A percentile compares a stretch with the other conserved stretches of the same genome.
These are phyloP conservation scores for Typhlichthys subterraneus DNA, from an alignment of 2,797 vertebrate species.

Conservation along the genomic window DNA sequence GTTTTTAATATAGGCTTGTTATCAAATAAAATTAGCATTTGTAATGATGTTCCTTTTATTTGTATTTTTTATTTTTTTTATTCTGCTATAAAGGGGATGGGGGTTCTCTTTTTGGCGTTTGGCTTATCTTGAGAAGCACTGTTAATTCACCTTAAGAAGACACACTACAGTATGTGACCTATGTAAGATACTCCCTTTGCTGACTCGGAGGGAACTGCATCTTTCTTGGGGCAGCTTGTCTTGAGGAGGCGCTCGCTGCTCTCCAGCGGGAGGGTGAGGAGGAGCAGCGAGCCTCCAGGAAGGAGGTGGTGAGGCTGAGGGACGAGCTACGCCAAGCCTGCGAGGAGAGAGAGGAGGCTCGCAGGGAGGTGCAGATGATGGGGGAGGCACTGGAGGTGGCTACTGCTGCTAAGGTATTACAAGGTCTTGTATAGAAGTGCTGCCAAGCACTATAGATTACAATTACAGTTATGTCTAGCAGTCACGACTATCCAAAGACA, in stretches of 20 bases:
- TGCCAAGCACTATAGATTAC: background rate
- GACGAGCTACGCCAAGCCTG: conserved; percentile 57
- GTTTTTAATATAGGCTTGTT: too few species aligned
- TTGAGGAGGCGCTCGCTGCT: conserved; percentile 63
- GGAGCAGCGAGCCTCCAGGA: conserved; percentile 64
- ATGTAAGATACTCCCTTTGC: background rate
- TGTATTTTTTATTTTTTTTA: too few species aligned
- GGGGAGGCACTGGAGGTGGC: conserved; percentile 68
- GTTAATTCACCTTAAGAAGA: too few species aligned
- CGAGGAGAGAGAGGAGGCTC: conserved; percentile 68
- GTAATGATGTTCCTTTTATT: too few species aligned
- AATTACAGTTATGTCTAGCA: background rate
- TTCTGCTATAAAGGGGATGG: too few species aligned
- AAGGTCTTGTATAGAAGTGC: background rate
- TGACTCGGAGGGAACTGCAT: conserved; percentile 3
- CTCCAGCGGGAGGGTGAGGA: conserved; percentile 71
- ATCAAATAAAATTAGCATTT: too few species aligned
- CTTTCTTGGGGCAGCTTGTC: conserved; percentile 48
- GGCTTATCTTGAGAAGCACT: too few species aligned
- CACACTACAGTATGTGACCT: too few species aligned
- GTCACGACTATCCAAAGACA: too few species aligned
- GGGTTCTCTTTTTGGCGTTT: too few species aligned
- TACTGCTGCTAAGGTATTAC: conserved; percentile 65
- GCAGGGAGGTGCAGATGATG: conserved; percentile 56
- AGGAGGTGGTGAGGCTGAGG: conserved; percentile 64